A percentile compares a stretch with the other conserved stretches of the same genome.
Evolutionary conservation across 2,113 vertebrate genomes (phyloP).

Genomic region (Antigone vipio): DNA sequence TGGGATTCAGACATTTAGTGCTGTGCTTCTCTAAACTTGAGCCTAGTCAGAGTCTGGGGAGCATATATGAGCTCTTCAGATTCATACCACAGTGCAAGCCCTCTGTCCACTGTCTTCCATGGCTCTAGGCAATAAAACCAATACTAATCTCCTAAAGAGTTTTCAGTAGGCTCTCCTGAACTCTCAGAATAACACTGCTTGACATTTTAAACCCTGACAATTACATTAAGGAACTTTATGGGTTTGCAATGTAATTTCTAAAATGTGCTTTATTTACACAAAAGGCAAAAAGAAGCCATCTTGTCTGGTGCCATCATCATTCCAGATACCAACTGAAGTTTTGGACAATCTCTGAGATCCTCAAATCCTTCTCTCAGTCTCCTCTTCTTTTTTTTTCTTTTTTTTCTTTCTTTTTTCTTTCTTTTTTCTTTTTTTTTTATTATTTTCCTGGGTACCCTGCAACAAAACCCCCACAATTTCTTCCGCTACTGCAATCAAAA

Average conservation of each 20-base stretch:
- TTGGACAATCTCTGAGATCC: neutral
- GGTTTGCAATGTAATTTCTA: neutral
- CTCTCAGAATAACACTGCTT: neutral
- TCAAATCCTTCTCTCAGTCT: neutral
- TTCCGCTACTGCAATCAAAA: neutral
- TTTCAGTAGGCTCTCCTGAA: neutral
- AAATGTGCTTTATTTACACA: neutral
- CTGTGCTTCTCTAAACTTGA: neutral
- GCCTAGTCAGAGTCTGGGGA: neutral
- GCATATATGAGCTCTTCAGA: neutral
- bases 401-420: too few species aligned
- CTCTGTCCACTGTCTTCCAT: neutral
- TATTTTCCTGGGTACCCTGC: neutral
- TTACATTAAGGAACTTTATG: neutral
- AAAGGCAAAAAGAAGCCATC: neutral
- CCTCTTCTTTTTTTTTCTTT: neutral
- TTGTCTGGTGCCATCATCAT: neutral
- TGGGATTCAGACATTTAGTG: neutral
- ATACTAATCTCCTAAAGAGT: neutral
- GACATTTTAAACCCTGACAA: neutral
- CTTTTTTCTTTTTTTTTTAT: too few species aligned
- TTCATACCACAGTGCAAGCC: neutral
- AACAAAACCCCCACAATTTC: neutral
- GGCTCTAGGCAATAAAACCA: neutral
- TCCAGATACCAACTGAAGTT: neutral